phyloP scores from a whole-genome alignment of 2,797 vertebrate species.

The Tokudaia muenninki region DNA sequence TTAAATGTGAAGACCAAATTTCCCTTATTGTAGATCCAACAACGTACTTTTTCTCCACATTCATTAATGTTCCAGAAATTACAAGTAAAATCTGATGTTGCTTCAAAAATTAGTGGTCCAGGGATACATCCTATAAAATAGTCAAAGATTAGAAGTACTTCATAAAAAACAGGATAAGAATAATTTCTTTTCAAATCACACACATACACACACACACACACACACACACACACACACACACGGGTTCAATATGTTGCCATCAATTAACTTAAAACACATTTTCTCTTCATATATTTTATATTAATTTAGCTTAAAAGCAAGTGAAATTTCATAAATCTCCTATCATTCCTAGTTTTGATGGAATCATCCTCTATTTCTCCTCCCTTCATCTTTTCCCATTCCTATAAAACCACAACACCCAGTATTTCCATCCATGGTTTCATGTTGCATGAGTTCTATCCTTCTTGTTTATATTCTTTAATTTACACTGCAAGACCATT shows the following conservation, averaged over 20 bases:
- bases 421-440: background rate
- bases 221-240: background rate
- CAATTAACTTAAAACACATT: background rate
- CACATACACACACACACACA: background rate
- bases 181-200: slow-evolving; percentile 3
- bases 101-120: background rate
- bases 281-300: background rate
- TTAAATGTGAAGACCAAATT: slow-evolving; percentile 22
- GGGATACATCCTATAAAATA: slow-evolving; percentile 68
- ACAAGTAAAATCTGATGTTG: background rate
- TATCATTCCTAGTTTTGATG: background rate
- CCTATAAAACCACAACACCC: background rate
- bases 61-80: background rate
- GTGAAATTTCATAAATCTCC: background rate
- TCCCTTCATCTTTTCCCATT: background rate
- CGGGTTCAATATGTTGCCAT: too few relatives aligned
- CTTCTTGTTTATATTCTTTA: background rate
- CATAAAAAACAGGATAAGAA: slow-evolving; percentile 18
- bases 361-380: too few relatives aligned
- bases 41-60: background rate
- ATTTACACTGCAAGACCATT: background rate
- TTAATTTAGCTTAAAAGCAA: background rate
- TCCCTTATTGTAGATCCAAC: slow-evolving; percentile 62
- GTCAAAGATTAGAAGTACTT: background rate
- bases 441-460: background rate